Percentiles rank a stretch among this genome's conserved stretches.
Conservation (phyloP, 2,888 invertebrate genomes). For the Epirrita christyi region DNA sequence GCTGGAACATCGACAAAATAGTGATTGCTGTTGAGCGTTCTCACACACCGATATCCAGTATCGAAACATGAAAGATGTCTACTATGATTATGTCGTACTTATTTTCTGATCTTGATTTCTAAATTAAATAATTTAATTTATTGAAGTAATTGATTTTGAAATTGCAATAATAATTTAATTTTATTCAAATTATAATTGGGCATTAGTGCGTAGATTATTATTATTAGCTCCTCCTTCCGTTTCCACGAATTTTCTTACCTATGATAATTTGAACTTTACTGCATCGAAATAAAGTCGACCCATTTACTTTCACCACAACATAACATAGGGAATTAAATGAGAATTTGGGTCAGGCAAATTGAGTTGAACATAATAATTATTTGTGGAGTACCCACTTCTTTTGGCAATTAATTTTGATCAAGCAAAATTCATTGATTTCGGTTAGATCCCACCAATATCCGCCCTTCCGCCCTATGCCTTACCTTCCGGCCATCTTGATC, state of each 20-base stretch:
- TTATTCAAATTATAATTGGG: neutral
- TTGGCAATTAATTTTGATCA: neutral
- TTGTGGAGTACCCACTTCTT: neutral
- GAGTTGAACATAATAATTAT: neutral
- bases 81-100: too few species aligned
- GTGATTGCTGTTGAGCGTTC: constrained; percentile 30
- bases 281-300: neutral
- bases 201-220: neutral
- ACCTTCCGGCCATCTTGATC: constrained; percentile 49
- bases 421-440: neutral
- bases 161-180: neutral
- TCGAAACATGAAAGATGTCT: neutral
- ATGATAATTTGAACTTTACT: constrained; percentile 4
- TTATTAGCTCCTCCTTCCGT: neutral
- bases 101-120: neutral
- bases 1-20: constrained; percentile 32
- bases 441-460: constrained; percentile 6
- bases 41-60: neutral
- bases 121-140: neutral
- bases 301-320: neutral
- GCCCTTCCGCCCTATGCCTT: constrained; percentile 32
- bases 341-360: neutral
- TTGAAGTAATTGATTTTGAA: too few species aligned
- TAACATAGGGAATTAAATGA: neutral
- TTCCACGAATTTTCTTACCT: neutral